Percentiles rank a stretch among this genome's conserved stretches.
phyloP scores from a whole-genome alignment of 2,888 invertebrate genomes.

The Ormyrus thymus region DNA sequence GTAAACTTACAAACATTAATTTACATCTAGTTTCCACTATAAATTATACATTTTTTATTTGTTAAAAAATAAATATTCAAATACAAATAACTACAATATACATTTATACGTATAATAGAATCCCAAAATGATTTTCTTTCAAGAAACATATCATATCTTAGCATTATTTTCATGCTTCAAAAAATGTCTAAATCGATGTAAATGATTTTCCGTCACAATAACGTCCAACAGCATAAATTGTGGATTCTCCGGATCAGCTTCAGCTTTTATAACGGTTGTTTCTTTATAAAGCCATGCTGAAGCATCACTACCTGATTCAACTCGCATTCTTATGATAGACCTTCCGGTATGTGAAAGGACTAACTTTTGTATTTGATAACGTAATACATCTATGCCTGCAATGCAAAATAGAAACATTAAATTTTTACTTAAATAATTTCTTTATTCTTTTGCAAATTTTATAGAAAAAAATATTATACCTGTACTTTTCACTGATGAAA shows the following conservation, averaged over 20 bases:
- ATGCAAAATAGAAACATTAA: constrained; percentile 2
- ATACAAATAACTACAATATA: constrained; percentile 2
- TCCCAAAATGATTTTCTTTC: neutral
- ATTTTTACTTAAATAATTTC: neutral
- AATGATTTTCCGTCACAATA: constrained; percentile 77
- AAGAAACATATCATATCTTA: neutral
- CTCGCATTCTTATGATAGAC: constrained; percentile 77
- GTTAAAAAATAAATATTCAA: constrained; percentile 12
- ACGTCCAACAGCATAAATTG: constrained; percentile 78
- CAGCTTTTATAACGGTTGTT: constrained; percentile 77
- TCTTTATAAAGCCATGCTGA: constrained; percentile 82
- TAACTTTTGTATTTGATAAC: constrained; percentile 74
- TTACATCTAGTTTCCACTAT: no score
- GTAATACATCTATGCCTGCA: constrained; percentile 75
- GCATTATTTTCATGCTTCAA: constrained; percentile 55
- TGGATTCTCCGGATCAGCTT: constrained; percentile 76
- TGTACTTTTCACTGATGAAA: constrained; percentile 76
- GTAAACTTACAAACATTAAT: no score
- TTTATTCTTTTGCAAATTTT: neutral
- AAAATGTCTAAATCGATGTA: constrained; percentile 78
- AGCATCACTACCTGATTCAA: constrained; percentile 79
- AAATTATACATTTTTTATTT: neutral
- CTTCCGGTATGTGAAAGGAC: constrained; percentile 77
- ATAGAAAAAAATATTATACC: constrained; percentile 63
- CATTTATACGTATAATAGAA: neutral